These are phyloP conservation scores for Echinometra lucunter DNA, from an alignment of 53 echinoderm and acorn worm species.

Conservation along the genomic window DNA sequence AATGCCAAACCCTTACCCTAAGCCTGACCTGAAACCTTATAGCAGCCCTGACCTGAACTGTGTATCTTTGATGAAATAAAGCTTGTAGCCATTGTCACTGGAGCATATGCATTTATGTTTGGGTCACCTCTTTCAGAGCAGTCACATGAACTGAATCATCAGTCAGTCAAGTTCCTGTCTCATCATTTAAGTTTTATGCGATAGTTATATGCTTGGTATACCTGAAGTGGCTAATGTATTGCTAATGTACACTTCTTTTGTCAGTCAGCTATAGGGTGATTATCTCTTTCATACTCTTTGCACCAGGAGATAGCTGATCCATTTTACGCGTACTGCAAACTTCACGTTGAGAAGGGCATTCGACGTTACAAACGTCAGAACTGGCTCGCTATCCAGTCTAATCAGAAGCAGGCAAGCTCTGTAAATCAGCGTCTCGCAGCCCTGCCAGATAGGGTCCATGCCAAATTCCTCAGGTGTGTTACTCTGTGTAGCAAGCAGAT, in stretches of 20 bases:
- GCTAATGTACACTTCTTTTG: neutral
- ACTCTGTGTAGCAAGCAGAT: neutral
- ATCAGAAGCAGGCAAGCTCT: conserved; percentile 77
- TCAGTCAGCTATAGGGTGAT: neutral
- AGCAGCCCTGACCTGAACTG: no score
- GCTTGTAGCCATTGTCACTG: no score
- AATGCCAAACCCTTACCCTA: no score
- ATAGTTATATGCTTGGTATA: neutral
- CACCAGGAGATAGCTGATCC: conserved; percentile 97
- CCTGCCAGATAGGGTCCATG: conserved; percentile 61
- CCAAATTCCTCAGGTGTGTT: conserved; percentile 52
- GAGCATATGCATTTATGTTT: no score
- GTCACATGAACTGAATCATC: no score
- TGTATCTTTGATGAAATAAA: no score
- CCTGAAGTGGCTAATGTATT: neutral
- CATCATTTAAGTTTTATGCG: no score
- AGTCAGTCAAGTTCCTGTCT: no score
- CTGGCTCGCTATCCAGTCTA: conserved; percentile 94
- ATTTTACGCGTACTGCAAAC: conserved; percentile 99
- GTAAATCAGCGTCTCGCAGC: conserved; percentile 71
- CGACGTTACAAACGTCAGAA: conserved; percentile 91
- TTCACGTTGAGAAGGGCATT: conserved; percentile 93
- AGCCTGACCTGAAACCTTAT: no score
- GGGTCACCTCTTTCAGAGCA: no score
- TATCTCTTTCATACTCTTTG: neutral